phyloP scores from a whole-genome alignment of 2,797 vertebrate species.

The Cryptoblepharus egeriae region DNA sequence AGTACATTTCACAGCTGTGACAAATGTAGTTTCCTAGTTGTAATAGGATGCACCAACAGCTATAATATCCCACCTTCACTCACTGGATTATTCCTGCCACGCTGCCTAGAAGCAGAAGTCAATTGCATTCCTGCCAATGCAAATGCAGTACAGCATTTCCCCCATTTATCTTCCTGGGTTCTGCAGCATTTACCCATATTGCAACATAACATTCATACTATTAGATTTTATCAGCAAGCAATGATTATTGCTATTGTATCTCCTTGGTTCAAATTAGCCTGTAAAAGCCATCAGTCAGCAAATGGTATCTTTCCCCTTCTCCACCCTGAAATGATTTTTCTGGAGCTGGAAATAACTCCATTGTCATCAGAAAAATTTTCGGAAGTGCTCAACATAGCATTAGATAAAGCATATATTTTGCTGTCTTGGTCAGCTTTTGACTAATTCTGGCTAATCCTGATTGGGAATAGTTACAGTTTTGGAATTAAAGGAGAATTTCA shows the following conservation, averaged over 20 bases:
- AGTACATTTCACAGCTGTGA: neutral
- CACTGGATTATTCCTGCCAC: neutral
- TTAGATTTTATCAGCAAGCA: constrained; percentile 27
- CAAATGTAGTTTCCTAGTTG: neutral
- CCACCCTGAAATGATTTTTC: constrained; percentile 31
- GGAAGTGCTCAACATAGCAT: constrained; percentile 24
- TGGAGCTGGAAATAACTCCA: constrained; percentile 10
- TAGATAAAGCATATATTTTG: neutral
- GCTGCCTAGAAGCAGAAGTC: constrained; percentile 17
- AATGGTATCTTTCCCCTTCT: constrained; percentile 21
- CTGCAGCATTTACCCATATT: neutral
- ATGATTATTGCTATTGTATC: constrained; percentile 11
- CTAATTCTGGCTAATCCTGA: neutral
- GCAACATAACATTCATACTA: constrained; percentile 1
- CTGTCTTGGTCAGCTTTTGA: neutral
- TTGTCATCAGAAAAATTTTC: neutral
- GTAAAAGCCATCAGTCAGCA: neutral
- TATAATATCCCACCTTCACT: neutral
- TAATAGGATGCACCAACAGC: constrained; percentile 4
- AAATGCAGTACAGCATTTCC: constrained; percentile 36
- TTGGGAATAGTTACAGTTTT: too few species aligned
- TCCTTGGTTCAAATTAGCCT: neutral
- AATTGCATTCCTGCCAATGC: constrained; percentile 21
- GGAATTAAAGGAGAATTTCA: neutral
- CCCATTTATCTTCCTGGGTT: constrained; percentile 14